Evolutionary conservation across 2,797 vertebrate species (phyloP).

Genomic region (Melanotaenia maccullochi): DNA sequence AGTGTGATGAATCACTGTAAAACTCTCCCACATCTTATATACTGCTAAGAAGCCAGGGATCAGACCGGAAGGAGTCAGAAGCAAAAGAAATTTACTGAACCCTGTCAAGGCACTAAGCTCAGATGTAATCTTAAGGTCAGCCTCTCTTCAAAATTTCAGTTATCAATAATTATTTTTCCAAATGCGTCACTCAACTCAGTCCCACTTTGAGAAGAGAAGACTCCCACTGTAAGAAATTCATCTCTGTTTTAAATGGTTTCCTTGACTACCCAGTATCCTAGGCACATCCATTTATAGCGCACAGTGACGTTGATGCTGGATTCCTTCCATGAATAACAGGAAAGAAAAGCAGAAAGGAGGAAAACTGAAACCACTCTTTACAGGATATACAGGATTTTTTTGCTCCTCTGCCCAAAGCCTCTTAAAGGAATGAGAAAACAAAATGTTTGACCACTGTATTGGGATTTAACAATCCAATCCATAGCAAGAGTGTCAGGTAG

Average conservation of each 20-base stretch:
- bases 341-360: conserved; percentile 33
- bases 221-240: conserved; percentile 36
- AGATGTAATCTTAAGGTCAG: conserved; percentile 32
- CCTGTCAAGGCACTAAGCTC: conserved; percentile 6
- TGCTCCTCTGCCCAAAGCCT: conserved; percentile 19
- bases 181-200: conserved; percentile 23
- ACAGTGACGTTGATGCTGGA: conserved; percentile 63
- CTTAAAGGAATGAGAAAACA: conserved; percentile 27
- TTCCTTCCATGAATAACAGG: conserved; percentile 52
- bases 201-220: conserved; percentile 27
- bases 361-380: conserved; percentile 40
- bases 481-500: conserved; percentile 9
- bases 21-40: conserved; percentile 66
- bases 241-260: conserved; percentile 71
- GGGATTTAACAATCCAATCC: conserved; percentile 27
- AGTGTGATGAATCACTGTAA: conserved; percentile 70
- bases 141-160: conserved; percentile 4
- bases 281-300: conserved; percentile 73
- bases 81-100: conserved; percentile 26
- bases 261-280: conserved; percentile 77
- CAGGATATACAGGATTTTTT: background rate
- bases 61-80: conserved; percentile 37
- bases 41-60: conserved; percentile 58
- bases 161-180: conserved; percentile 20
- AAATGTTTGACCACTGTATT: conserved; percentile 39